Conservation (phyloP, 2,888 invertebrate genomes). For the Acleris emargana region DNA sequence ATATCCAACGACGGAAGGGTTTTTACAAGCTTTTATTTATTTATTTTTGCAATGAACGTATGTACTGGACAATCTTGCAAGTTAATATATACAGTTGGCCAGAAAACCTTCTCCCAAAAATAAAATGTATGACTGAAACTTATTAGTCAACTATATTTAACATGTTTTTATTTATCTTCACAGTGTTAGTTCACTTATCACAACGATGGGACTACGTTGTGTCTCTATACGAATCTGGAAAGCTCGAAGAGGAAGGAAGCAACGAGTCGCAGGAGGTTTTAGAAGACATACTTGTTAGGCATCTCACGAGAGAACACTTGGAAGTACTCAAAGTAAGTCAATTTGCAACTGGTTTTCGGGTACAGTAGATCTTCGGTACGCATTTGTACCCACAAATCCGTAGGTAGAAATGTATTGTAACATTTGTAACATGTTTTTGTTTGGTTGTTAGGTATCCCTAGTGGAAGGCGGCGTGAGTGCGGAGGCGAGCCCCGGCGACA, state of each 20-base stretch:
- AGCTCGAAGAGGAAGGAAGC: conserved; percentile 89
- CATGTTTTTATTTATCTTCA: conserved; percentile 38
- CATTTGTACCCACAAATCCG: no score
- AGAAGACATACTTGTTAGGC: conserved; percentile 93
- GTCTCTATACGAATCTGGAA: conserved; percentile 89
- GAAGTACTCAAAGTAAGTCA: conserved; percentile 88
- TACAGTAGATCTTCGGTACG: no score
- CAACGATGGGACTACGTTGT: conserved; percentile 92
- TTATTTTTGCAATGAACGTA: no score
- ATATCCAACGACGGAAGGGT: no score
- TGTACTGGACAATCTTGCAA: no score
- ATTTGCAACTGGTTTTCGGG: not conserved
- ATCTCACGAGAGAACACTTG: conserved; percentile 93
- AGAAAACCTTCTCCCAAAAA: no score
- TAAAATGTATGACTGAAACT: no score
- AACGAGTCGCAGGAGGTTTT: conserved; percentile 92
- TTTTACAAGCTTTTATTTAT: no score
- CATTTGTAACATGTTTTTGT: no score
- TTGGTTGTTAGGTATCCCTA: conserved; percentile 84
- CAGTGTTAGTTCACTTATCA: conserved; percentile 88
- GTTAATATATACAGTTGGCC: no score
- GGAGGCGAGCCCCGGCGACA: conserved; percentile 85
- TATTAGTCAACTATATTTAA: no score
- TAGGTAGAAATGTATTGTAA: not conserved
- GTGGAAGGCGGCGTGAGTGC: conserved; percentile 86